A percentile compares a stretch with the other conserved stretches of the same genome.
These are phyloP conservation scores for Rhopalosiphum padi DNA, from an alignment of 1,140 invertebrate genomes.

Conservation along the genomic window DNA sequence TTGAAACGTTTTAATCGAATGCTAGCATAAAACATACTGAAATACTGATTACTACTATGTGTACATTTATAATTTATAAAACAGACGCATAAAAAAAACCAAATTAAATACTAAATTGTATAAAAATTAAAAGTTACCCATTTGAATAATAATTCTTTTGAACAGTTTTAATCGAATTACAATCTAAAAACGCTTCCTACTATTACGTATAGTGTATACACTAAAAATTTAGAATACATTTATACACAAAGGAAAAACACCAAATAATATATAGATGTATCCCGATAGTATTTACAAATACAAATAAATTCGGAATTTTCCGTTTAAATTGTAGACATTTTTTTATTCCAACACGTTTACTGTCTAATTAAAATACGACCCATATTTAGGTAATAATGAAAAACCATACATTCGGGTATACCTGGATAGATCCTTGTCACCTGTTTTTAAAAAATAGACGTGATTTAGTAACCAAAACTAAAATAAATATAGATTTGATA, in stretches of 20 bases:
- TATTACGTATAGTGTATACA: neutral
- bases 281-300: no score
- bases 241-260: no score
- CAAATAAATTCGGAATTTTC: no score
- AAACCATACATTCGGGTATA: no score
- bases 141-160: neutral
- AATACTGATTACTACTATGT: neutral
- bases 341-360: no score
- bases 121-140: neutral
- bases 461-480: no score
- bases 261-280: neutral
- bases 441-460: no score
- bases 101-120: neutral
- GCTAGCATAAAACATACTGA: neutral
- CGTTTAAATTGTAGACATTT: no score
- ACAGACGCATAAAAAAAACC: neutral
- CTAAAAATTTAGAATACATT: neutral
- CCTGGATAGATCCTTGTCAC: no score
- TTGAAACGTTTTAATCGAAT: neutral
- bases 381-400: no score
- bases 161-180: neutral
- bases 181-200: neutral
- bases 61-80: neutral
- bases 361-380: no score
- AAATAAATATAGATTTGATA: no score